Percentiles rank a stretch among this genome's conserved stretches.
Conservation (phyloP, 2,888 invertebrate genomes). For the Ophion slaviceki region DNA sequence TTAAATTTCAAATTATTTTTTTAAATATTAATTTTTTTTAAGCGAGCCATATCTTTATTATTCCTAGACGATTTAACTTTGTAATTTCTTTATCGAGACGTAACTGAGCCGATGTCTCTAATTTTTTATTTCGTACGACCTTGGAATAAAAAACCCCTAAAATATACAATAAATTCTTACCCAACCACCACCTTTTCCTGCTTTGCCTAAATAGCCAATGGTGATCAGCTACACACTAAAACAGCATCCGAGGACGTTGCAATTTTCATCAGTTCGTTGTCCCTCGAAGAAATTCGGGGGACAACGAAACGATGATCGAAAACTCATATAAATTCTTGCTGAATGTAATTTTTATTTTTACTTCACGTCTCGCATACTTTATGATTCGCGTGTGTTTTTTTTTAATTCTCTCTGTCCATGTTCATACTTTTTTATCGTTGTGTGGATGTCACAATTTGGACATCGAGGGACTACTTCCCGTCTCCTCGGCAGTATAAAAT, state of each 20-base stretch:
- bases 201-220: not conserved
- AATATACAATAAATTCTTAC: too few relatives aligned
- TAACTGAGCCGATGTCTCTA: too few relatives aligned
- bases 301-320: too few relatives aligned
- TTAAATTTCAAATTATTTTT: too few relatives aligned
- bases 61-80: too few relatives aligned
- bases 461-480: constrained; percentile 50
- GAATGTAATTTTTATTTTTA: constrained; percentile 14
- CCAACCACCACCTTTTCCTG: too few relatives aligned
- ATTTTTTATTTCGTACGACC: too few relatives aligned
- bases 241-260: not conserved
- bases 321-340: constrained; percentile 23
- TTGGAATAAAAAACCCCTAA: too few relatives aligned
- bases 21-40: too few relatives aligned
- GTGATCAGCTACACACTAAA: not conserved
- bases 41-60: too few relatives aligned
- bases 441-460: constrained; percentile 53
- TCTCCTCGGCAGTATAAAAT: constrained; percentile 41
- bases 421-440: constrained; percentile 5
- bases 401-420: not conserved
- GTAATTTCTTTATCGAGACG: too few relatives aligned
- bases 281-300: not conserved
- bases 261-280: not conserved
- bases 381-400: constrained; percentile 1
- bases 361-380: constrained; percentile 14